Evolutionary conservation across 2,797 vertebrate species (phyloP), one percentile per base, ranked within the genome.

Genomic region (Novumbra hubbsi): DNA sequence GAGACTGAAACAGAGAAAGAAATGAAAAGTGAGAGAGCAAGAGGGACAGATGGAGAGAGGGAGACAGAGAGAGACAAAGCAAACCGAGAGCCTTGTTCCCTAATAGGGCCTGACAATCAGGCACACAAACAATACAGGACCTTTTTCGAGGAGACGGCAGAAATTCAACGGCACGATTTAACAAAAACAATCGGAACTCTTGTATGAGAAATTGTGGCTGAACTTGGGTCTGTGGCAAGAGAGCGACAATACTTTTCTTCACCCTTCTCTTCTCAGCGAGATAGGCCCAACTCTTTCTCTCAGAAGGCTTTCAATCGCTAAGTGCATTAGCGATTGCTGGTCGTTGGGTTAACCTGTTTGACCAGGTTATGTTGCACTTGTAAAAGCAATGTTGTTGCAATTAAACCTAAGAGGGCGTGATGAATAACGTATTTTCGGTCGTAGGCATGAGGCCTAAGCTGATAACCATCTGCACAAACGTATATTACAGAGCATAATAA

Each of bases 131-230:
- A 63, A 70, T 77, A 74, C 69, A 71, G 66, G 30, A 72, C 69
- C 76, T 71, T 68, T 65, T 48, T 49, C n/a, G 15, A 74, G 14
- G 34, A 38, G 62, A 74, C 72, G 28, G 78, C 73, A 38, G 17
- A 57, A 78, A 85, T 83, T 80, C 57, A 72, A 75, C 57, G 65
- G 62, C 73, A 74, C 55, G 78, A 76, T 88, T 79, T 75, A 72
- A 27, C 55, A 12, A 64, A 69, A 73, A 84, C 80, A 82, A 78
- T 83, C 17, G 27, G 28, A 66, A 9, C 72, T 70, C 74, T 70
- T 85, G 80, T 68, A 63, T 73, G 78, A 84, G 49, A 48, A 66
- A 50, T 49, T 75, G 49, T 76, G 73, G 30, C 48, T 30, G 48
- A 50, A 70, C 48, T 55, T 49, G 28, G 41, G 16, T 52, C 48